A percentile compares a stretch with the other conserved stretches of the same genome.
Evolutionary conservation across 2,113 vertebrate species (phyloP).

Genomic region (Heterochromis multidens): DNA sequence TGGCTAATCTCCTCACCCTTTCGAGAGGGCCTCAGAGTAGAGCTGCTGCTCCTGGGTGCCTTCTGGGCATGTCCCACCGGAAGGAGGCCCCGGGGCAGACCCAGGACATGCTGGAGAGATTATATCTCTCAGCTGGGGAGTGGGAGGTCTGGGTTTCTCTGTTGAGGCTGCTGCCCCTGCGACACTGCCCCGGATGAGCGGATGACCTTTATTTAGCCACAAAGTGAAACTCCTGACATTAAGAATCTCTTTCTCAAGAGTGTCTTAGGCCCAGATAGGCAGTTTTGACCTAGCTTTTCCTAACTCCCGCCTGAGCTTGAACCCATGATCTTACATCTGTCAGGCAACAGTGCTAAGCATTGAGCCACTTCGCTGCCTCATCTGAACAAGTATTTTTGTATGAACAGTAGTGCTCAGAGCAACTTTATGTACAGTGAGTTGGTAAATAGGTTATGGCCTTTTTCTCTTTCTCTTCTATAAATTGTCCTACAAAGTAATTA

Average conservation of each 20-base stretch:
- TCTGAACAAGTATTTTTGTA: background rate
- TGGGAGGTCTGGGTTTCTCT: too few relatives aligned
- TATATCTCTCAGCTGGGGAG: too few relatives aligned
- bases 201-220: background rate
- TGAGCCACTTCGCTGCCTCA: background rate
- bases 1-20: too few relatives aligned
- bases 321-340: background rate
- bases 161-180: too few relatives aligned
- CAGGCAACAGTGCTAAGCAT: background rate
- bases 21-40: too few relatives aligned
- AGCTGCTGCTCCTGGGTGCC: too few relatives aligned
- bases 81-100: too few relatives aligned
- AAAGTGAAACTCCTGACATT: background rate
- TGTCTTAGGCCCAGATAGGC: background rate
- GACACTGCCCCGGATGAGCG: too few relatives aligned
- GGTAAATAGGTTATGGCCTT: background rate
- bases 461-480: background rate
- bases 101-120: too few relatives aligned
- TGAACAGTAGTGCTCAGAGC: fast-evolving
- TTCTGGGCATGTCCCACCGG: too few relatives aligned
- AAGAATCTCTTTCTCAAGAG: background rate
- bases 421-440: background rate
- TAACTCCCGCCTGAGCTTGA: background rate
- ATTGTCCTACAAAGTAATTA: background rate
- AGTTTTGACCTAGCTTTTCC: background rate